phyloP scores from a whole-genome alignment of 2,113 vertebrate species.

The Festucalex cinctus region DNA sequence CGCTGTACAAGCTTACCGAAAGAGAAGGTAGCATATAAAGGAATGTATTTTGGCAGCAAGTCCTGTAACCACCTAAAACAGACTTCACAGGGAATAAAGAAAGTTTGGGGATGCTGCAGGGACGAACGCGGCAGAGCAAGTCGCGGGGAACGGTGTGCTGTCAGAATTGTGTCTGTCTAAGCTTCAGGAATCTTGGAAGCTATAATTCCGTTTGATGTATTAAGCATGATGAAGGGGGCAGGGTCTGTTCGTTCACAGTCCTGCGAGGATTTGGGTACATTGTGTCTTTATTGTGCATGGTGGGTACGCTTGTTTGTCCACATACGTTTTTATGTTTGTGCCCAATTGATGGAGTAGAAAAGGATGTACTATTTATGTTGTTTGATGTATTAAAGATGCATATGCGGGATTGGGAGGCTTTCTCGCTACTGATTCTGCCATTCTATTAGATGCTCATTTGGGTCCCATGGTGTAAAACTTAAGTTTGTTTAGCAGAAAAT shows the following conservation, averaged over 20 bases:
- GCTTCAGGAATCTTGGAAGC: constrained; percentile 71
- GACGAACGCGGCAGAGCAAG: constrained; percentile 43
- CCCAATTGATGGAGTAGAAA: constrained; percentile 39
- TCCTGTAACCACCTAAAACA: constrained; percentile 64
- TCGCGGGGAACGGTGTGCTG: constrained; percentile 60
- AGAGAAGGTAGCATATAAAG: constrained; percentile 65
- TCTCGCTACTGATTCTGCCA: constrained; percentile 58
- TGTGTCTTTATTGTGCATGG: constrained; percentile 21
- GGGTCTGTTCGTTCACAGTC: constrained; percentile 47
- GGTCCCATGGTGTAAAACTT: constrained; percentile 65
- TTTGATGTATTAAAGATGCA: constrained; percentile 75
- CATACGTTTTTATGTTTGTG: constrained; percentile 11
- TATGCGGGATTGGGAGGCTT: constrained; percentile 64
- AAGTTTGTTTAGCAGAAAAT: constrained; percentile 58
- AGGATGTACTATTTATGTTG: constrained; percentile 56
- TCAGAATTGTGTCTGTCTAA: constrained; percentile 73
- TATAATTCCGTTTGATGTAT: constrained; percentile 79
- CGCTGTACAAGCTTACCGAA: constrained; percentile 67
- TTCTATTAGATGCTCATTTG: constrained; percentile 66
- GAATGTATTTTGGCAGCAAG: constrained; percentile 67
- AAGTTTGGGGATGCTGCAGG: constrained; percentile 52
- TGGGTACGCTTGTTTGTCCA: constrained; percentile 4
- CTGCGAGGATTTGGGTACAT: constrained; percentile 56
- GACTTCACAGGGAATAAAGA: constrained; percentile 67
- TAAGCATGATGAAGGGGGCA: constrained; percentile 73